Base-by-base conservation (phyloP, 2,888 invertebrate genomes). In the Harmothoe impar region DNA sequence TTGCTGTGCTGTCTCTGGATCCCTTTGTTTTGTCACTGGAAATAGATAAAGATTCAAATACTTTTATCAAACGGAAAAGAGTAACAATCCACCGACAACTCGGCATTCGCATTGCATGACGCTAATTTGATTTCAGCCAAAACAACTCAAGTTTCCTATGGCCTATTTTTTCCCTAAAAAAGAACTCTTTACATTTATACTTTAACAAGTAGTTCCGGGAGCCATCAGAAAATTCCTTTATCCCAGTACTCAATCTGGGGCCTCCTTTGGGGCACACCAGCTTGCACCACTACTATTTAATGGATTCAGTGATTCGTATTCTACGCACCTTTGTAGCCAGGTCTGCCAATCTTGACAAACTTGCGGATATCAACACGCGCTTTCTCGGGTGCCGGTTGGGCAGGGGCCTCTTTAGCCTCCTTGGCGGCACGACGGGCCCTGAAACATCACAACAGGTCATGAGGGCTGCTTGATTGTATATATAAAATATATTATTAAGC, bases 341-440 rank as follows among this genome's bases (percentile, higher is more conserved):
- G 99, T 90, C 99, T 97, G 94, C 99, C 99, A 96, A 99, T 99
- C 96, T 99, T 99, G 0, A 99, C 99, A 96, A 99, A 99, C 96
- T 99, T 99, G 95, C 99, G 99, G 0, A 99, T 98, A 95, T 99
- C 99, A 88, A 99, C 99, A 93, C 99, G 97, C 0, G 99, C 98
- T 94, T 99, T 99, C 94, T 99, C 99, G 0, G 99, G 99, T 5
- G 98, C 98, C 89, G 99, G 97, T 95, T 98, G 98, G 90, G 98
- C 98, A 0, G 99, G 99, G 0, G 99, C 97, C 96, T 99, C 99
- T 94, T 99, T 99, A 0, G 99, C 99, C 96, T 99, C 99, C 95
- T 99, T 99, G 0, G 99, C 99, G 68, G 99, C 99, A 96, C 99
- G 97, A 54, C 99, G 97, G 0, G 99, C 99, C 93, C 95, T 96